Percentiles rank a stretch among this genome's conserved stretches.
phyloP scores from a whole-genome alignment of 2,888 invertebrate genomes.

The Clistopyga incitator region DNA sequence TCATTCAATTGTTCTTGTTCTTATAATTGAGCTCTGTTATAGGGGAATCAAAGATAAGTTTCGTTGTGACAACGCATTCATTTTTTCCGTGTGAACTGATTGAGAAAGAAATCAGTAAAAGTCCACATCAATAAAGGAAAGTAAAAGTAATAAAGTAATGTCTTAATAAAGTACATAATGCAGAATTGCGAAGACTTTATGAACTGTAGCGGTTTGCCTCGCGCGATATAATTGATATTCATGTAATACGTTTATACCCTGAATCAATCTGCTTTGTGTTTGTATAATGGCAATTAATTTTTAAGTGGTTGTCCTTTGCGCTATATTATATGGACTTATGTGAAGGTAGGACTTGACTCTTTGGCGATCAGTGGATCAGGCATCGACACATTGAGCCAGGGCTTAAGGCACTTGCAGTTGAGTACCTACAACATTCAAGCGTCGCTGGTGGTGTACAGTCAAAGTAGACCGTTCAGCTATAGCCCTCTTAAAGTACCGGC shows the following conservation, averaged over 20 bases:
- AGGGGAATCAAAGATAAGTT: too few species aligned
- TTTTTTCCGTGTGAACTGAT: too few species aligned
- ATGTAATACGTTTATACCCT: too few species aligned
- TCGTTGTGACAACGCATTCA: too few species aligned
- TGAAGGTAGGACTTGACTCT: slow-evolving; percentile 8
- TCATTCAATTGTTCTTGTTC: too few species aligned
- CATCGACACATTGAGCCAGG: slow-evolving; percentile 54
- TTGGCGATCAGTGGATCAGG: slow-evolving; percentile 46
- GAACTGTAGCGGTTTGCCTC: too few species aligned
- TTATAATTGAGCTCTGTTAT: too few species aligned
- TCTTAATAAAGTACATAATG: not conserved
- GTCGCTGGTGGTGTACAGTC: slow-evolving; percentile 22
- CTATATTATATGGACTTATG: not conserved
- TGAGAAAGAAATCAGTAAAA: too few species aligned
- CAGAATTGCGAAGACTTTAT: not conserved
- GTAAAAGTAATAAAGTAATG: too few species aligned
- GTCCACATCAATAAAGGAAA: too few species aligned
- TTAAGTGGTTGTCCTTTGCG: not conserved
- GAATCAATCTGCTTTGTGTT: not conserved
- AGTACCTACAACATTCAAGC: slow-evolving; percentile 29
- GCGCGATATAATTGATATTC: too few species aligned
- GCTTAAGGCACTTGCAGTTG: slow-evolving; percentile 36
- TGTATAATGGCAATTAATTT: not conserved
- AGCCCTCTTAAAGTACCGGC: not conserved
- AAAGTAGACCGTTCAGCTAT: slow-evolving; percentile 13